Conservation (phyloP, 2,113 vertebrate species). For the human (Homo sapiens) region DNA sequence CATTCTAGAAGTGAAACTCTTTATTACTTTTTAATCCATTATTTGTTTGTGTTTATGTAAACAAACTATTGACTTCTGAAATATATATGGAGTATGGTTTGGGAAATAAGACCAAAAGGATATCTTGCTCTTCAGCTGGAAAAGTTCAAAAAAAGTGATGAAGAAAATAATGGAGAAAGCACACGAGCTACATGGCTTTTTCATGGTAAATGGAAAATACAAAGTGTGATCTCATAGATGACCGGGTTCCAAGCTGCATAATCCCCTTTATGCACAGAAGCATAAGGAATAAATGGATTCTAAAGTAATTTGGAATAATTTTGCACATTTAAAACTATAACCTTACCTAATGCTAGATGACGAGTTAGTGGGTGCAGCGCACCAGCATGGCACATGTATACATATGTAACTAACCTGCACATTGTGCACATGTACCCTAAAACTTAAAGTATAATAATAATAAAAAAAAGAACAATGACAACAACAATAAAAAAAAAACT, state of each 20-base stretch:
- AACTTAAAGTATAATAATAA: too few relatives aligned
- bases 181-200: neutral
- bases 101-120: neutral
- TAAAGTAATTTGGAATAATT: slow-evolving; percentile 25
- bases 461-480: too few relatives aligned
- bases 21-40: neutral
- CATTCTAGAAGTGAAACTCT: neutral
- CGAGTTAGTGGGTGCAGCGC: too few relatives aligned
- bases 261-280: neutral
- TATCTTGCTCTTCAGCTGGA: neutral
- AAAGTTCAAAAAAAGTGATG: neutral
- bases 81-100: neutral
- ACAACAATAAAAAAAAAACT: neutral
- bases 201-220: neutral
- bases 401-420: too few relatives aligned
- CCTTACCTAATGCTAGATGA: neutral
- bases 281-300: neutral
- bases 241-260: neutral
- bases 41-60: neutral
- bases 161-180: neutral
- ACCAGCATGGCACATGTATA: too few relatives aligned
- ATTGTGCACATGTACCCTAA: too few relatives aligned
- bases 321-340: slow-evolving; percentile 38
- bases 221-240: neutral
- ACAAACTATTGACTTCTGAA: neutral